phyloP scores from a whole-genome alignment of 1,140 invertebrate species.

The Trichogramma pretiosum region DNA sequence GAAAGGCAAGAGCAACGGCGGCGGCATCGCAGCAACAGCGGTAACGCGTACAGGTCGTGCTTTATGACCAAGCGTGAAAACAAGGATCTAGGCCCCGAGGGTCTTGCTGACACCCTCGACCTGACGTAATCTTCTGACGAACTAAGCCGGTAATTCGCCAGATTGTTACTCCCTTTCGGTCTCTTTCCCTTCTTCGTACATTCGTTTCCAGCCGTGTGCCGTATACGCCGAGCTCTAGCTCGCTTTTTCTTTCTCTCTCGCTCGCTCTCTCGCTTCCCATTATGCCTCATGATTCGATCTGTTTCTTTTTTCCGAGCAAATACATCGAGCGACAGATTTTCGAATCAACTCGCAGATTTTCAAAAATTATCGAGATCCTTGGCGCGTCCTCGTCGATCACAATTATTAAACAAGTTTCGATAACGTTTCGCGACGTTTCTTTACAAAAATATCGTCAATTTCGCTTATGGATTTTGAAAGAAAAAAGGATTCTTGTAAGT shows the following conservation, averaged over 20 bases:
- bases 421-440: no score
- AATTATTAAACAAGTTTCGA: no score
- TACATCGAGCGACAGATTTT: no score
- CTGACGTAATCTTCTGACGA: slow-evolving; percentile 46
- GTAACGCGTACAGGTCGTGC: background rate
- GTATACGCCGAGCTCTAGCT: background rate
- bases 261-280: background rate
- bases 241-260: background rate
- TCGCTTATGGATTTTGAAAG: no score
- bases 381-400: no score
- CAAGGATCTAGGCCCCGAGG: slow-evolving; percentile 25
- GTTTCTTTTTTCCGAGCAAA: no score
- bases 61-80: slow-evolving; percentile 12
- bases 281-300: no score
- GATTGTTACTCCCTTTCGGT: slow-evolving; percentile 27
- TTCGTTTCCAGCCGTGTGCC: background rate
- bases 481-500: no score
- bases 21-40: slow-evolving; percentile 7
- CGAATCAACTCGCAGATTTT: no score
- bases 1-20: slow-evolving; percentile 1
- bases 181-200: background rate
- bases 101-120: slow-evolving; percentile 43
- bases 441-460: no score
- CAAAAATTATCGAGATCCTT: no score
- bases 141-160: slow-evolving; percentile 44